Base-by-base conservation (phyloP, 2,888 invertebrate species). In the Cosmia pyralina region DNA sequence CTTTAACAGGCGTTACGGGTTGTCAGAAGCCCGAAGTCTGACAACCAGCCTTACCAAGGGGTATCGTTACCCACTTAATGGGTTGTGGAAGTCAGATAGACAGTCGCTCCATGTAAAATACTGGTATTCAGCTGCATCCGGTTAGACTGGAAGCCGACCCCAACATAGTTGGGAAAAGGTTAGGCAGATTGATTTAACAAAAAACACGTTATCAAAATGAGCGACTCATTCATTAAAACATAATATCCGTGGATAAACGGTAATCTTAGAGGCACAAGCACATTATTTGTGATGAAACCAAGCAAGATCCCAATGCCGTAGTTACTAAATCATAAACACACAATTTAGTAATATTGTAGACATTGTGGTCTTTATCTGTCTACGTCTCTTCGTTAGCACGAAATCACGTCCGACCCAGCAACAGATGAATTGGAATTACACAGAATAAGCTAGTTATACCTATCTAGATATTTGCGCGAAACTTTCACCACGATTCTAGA, bases 401-500 rank as follows among this genome's bases (percentile, higher is more conserved):
- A 81, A 75, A 70, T 81, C 81, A 81, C 67, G 75, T 68, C 81
- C n/a, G 17, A 48, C 59, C 59, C 22, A 60, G 17, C 81, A 63
- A 57, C 75, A 62, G 44, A 71, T 69, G 84, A 84, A 75, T 74
- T 68, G 52, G 34, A 80, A 70, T 69, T 50, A 71, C 58, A 55
- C 69, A 62, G 64, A 75, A 84, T 59, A 65, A 59, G 59, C 70
- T 38, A 55, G 17, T 53, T 68, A 53, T 68, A 34, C 11, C n/a
- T n/a, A 57, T 8, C 28, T 28, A 66, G 38, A 70, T 60, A 70
- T 83, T 64, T 53, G 63, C 50, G 19, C 41, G 5, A 80, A 71
- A 73, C 82, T 84, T 82, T 82, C 82, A 81, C 84, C 41, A 19
- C 48, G 53, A 50, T 59, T 50, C 28, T 55, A 38, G 17, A 34